These are phyloP conservation scores for Stichodactyla mertensii DNA, from an alignment of 64 coral and sea anemone species.

Conservation along the genomic window DNA sequence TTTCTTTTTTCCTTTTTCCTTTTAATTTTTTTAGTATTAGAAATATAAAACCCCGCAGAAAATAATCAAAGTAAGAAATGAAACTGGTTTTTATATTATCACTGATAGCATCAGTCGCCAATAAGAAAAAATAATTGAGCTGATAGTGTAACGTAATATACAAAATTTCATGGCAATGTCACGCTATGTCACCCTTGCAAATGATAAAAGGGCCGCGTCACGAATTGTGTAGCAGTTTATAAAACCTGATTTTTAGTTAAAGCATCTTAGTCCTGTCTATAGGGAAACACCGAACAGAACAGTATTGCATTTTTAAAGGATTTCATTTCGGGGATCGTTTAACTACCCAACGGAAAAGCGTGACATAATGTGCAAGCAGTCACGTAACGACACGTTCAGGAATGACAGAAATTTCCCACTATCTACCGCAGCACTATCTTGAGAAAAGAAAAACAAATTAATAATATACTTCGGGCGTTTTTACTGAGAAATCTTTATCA, in stretches of 20 bases:
- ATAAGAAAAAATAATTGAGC: neutral
- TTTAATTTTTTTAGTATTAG: neutral
- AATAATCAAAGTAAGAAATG: neutral
- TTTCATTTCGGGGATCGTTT: no score
- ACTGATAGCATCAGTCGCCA: neutral
- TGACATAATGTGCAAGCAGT: no score
- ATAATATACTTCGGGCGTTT: neutral
- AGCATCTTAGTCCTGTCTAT: no score
- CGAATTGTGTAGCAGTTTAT: no score
- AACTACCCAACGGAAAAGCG: no score
- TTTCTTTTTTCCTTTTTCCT: neutral
- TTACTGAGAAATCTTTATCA: neutral
- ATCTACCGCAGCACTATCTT: no score
- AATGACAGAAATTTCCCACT: no score
- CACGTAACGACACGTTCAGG: no score
- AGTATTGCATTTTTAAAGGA: no score
- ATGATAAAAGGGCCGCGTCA: neutral
- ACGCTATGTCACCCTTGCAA: neutral
- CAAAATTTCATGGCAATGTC: neutral
- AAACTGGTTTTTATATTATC: neutral
- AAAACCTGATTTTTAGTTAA: no score
- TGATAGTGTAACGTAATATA: constrained; percentile 5
- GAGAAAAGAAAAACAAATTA: no score
- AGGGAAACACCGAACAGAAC: no score
- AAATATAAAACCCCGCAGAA: neutral